Evolutionary conservation across 2,797 vertebrate species (phyloP).

Genomic region (Orientallactaga sibirica): DNA sequence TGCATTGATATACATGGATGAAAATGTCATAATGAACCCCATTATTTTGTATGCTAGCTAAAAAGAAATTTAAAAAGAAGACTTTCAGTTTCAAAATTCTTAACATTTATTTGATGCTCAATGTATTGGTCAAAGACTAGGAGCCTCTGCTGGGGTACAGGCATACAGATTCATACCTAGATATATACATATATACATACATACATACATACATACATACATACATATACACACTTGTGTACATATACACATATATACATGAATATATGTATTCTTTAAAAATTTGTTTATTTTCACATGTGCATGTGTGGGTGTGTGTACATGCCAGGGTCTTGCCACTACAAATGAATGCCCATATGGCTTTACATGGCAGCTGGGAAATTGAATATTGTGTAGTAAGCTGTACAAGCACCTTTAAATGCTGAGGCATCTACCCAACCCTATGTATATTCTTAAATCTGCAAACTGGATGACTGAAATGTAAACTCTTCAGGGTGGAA

Average conservation of each 20-base stretch:
- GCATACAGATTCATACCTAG: fast-evolving
- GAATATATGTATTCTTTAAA: no score
- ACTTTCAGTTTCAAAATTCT: background rate
- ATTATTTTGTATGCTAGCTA: background rate
- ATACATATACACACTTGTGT: background rate
- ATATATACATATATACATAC: background rate
- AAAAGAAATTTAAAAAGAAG: background rate
- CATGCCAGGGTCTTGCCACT: no score
- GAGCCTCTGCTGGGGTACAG: background rate
- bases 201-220: background rate
- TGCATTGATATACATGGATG: background rate
- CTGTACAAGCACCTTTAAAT: background rate
- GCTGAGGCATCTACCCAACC: background rate
- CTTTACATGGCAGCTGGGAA: no score
- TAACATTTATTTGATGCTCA: background rate
- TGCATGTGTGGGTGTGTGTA: no score
- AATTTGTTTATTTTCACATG: no score
- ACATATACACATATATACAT: background rate
- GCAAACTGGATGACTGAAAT: background rate
- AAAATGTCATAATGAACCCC: fast-evolving
- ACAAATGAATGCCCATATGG: no score
- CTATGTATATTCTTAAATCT: background rate
- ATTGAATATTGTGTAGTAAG: no score
- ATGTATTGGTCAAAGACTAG: background rate
- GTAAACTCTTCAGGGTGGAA: background rate